phyloP scores from a whole-genome alignment of 2,113 vertebrate genomes.

The Tamias sibiricus region DNA sequence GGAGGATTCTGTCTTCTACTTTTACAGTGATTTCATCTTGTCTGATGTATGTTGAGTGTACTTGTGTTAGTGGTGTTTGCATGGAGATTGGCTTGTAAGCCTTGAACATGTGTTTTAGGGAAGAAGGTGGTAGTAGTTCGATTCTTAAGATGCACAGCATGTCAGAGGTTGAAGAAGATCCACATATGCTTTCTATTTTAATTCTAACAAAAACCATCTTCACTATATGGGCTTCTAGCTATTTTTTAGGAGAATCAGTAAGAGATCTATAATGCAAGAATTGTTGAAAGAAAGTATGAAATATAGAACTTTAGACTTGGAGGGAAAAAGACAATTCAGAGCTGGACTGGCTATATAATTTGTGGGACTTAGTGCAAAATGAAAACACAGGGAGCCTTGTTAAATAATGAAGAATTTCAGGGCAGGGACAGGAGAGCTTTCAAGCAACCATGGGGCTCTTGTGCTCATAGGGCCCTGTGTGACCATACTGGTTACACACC shows the following conservation, averaged over 20 bases:
- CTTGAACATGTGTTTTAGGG: not conserved
- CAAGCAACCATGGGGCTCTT: not conserved
- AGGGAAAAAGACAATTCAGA: not conserved
- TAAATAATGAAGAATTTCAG: not conserved
- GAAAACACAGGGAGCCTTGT: not conserved
- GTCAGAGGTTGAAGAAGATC: not conserved
- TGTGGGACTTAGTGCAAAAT: not conserved
- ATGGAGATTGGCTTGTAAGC: not conserved
- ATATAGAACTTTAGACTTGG: not conserved
- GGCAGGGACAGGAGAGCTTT: not conserved
- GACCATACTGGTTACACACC: not conserved
- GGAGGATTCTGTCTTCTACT: not conserved
- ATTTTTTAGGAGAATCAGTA: not conserved
- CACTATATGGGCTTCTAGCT: not conserved
- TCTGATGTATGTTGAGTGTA: not conserved
- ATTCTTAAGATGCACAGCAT: not conserved
- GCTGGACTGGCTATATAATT: not conserved
- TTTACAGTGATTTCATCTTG: not conserved
- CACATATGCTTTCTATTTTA: not conserved
- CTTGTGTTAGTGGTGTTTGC: not conserved
- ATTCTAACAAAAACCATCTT: not conserved
- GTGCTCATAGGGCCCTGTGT: not conserved
- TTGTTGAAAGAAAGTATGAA: constrained; percentile 16
- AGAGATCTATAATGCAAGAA: not conserved
- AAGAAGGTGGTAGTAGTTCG: not conserved